These are phyloP conservation scores for Liolophura sinensis DNA, from an alignment of 1,140 invertebrate genomes.

Conservation along the genomic window DNA sequence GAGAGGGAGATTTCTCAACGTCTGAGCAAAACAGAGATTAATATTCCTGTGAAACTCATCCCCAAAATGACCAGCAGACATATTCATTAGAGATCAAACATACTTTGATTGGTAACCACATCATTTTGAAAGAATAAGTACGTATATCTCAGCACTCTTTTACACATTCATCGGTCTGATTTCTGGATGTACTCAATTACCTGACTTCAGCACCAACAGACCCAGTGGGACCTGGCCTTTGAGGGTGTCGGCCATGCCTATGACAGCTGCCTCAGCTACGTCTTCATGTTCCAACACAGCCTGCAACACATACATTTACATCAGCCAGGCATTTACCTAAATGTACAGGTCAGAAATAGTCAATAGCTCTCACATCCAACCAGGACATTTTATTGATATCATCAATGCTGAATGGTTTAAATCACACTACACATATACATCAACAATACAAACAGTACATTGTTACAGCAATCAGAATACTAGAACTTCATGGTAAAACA, in stretches of 20 bases:
- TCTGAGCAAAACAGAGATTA: constrained; percentile 19
- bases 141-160: too few relatives aligned
- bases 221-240: constrained; percentile 91
- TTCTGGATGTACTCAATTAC: constrained; percentile 25
- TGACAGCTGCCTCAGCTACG: constrained; percentile 81
- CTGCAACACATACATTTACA: constrained; percentile 22
- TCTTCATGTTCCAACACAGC: constrained; percentile 81
- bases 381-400: not conserved
- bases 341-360: constrained; percentile 4
- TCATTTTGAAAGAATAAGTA: too few relatives aligned
- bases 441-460: too few relatives aligned
- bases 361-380: not conserved
- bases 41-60: not conserved
- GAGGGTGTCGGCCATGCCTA: constrained; percentile 84
- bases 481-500: too few relatives aligned
- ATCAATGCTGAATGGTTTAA: not conserved
- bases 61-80: not conserved
- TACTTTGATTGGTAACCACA: too few relatives aligned
- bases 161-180: too few relatives aligned
- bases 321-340: not conserved
- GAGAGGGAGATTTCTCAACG: constrained; percentile 26
- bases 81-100: too few relatives aligned
- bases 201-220: constrained; percentile 70
- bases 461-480: too few relatives aligned
- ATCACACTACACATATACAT: too few relatives aligned